A percentile compares a stretch with the other conserved stretches of the same genome.
Evolutionary conservation across 1,140 invertebrate genomes (phyloP).

Genomic region (Solenopsis invicta): DNA sequence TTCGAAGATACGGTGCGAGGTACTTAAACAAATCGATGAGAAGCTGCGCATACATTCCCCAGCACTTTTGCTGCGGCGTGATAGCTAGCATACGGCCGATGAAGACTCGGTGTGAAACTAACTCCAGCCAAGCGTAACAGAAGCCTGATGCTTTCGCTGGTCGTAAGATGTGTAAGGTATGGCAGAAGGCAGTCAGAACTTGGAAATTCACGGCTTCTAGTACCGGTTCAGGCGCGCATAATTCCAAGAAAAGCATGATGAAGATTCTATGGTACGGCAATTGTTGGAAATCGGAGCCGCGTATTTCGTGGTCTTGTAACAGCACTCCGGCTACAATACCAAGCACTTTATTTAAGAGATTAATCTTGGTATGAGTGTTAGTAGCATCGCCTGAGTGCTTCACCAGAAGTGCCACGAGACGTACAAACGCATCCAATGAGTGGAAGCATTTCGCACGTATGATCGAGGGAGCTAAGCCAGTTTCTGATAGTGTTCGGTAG

Average conservation of each 20-base stretch:
- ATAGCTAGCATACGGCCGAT: constrained; percentile 97
- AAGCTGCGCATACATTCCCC: constrained; percentile 96
- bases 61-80: constrained; percentile 94
- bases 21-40: constrained; percentile 99
- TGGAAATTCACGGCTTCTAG: constrained; percentile 97
- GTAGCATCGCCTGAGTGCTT: constrained; percentile 96
- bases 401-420: constrained; percentile 97
- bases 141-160: constrained; percentile 99
- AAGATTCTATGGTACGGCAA: constrained; percentile 99
- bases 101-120: constrained; percentile 98
- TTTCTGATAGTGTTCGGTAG: constrained; percentile 91
- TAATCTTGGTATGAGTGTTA: constrained; percentile 97
- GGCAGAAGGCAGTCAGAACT: constrained; percentile 95
- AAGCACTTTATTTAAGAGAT: constrained; percentile 98
- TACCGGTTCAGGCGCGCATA: constrained; percentile 97
- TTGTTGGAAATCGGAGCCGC: constrained; percentile 96
- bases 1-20: constrained; percentile 97
- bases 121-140: constrained; percentile 99
- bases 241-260: constrained; percentile 98
- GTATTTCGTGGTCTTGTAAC: constrained; percentile 97
- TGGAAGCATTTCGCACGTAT: constrained; percentile 97
- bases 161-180: constrained; percentile 96
- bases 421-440: constrained; percentile 98
- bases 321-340: constrained; percentile 98
- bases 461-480: constrained; percentile 88